Base-by-base conservation (phyloP, 23 tunicate genomes). In the Phallusia fumigata region DNA sequence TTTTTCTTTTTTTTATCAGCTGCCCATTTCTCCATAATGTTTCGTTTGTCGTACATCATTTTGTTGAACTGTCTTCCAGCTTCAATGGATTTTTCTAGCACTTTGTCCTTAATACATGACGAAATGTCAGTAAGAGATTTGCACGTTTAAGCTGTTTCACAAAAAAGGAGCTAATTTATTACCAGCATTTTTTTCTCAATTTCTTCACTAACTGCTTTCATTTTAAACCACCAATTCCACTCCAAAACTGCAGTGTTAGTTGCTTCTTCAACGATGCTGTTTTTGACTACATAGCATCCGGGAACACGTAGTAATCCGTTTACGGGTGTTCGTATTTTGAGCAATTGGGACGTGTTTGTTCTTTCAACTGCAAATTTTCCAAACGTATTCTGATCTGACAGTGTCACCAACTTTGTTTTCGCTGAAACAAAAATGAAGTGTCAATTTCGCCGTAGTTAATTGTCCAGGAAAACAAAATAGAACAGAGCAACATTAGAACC, bases 171-270 rank as follows among this genome's bases (percentile, higher is more conserved):
- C 69, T 0, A 32, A 30, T 15, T 15, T 65, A 32, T 80, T 80
- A 93, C 98, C 81, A 53, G 45, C 32, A 88, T 65, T 75, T 81
- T 77, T 52, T 85, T 44, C 44, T 93, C 98, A 21, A 85, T 83
- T 81, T 93, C 87, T 64, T 84, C 31, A 21, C 82, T 88, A 21
- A 76, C 69, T n/a, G 84, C 98, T 50, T 86, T 86, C 33, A 93
- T 16, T 74, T 88, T 83, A 32, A 88, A 81, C 98, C 98, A 93
- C 82, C 84, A 85, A 28, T 40, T 81, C 98, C 93, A 88, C 33
- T 88, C 86, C 81, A 88, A 52, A 18, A 85, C 75, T 18, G 58
- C 77, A n/a, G 31, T 34, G 19, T 79, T 80, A 18, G 84, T 40
- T 2, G 19, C 2, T 21, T 85, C 87, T 28, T 93, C 98, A 21